These are phyloP conservation scores for Vulpes lagopus DNA, from an alignment of 2,113 vertebrate genomes.

Conservation along the genomic window DNA sequence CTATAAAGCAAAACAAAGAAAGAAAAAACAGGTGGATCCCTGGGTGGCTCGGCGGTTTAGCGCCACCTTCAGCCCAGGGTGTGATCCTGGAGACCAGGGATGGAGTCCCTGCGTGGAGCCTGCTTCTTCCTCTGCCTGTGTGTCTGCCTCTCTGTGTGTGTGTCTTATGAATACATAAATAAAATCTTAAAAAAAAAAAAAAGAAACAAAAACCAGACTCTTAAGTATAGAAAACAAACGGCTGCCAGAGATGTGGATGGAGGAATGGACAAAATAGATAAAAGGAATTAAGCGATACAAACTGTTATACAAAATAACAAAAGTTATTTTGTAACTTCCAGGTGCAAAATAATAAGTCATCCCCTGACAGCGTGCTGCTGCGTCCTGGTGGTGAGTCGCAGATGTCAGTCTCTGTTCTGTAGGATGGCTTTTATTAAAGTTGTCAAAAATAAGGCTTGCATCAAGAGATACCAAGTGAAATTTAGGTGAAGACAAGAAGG, in stretches of 20 bases:
- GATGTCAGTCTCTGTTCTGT: neutral
- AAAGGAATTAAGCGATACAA: neutral
- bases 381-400: neutral
- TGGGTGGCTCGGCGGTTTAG: no score
- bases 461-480: neutral
- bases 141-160: no score
- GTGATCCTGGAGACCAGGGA: no score
- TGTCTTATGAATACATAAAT: no score
- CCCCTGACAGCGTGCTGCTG: neutral
- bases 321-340: no score
- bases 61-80: no score
- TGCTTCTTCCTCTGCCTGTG: no score
- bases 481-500: neutral
- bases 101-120: no score
- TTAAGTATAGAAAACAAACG: neutral
- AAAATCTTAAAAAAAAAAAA: neutral
- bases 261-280: neutral
- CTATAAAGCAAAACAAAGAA: neutral
- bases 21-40: neutral
- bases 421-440: neutral
- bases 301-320: neutral
- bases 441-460: neutral
- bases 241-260: neutral
- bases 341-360: neutral
- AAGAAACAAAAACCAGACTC: neutral